A percentile compares a stretch with the other conserved stretches of the same genome.
Evolutionary conservation across 2,797 vertebrate species (phyloP).

Genomic region (Phataginus tricuspis): DNA sequence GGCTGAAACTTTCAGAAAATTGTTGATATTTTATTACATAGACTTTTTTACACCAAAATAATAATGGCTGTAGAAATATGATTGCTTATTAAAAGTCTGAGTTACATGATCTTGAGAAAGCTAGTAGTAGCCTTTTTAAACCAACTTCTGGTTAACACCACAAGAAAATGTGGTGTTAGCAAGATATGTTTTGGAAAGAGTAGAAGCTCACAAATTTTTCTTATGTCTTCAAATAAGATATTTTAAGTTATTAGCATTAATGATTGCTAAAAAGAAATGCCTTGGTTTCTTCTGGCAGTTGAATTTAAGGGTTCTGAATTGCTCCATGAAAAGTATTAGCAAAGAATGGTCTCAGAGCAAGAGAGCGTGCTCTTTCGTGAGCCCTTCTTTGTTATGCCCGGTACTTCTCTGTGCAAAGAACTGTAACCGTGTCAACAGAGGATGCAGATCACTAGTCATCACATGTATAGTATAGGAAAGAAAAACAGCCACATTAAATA

Average conservation of each 20-base stretch:
- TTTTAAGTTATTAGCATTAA: neutral
- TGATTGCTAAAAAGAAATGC: neutral
- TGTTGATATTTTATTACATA: neutral
- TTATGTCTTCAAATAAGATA: neutral
- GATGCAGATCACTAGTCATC: neutral
- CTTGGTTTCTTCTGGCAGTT: neutral
- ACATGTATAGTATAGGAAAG: neutral
- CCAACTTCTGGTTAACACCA: neutral
- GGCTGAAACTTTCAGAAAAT: neutral
- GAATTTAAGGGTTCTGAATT: neutral
- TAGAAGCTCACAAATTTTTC: neutral
- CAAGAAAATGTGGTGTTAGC: neutral
- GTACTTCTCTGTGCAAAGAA: neutral
- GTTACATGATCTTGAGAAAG: neutral
- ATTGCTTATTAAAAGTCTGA: conserved; percentile 10
- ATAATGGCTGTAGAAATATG: neutral
- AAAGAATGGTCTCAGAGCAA: neutral
- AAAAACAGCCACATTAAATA: neutral
- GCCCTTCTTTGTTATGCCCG: neutral
- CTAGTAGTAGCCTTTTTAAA: neutral
- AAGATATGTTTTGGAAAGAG: neutral
- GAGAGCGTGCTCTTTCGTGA: neutral
- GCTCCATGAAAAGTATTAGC: neutral
- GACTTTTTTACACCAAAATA: neutral
- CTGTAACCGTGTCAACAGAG: neutral